A percentile compares a stretch with the other conserved stretches of the same genome.
Evolutionary conservation across 2,113 vertebrate genomes (phyloP).

Genomic region (Etheostoma cragini): DNA sequence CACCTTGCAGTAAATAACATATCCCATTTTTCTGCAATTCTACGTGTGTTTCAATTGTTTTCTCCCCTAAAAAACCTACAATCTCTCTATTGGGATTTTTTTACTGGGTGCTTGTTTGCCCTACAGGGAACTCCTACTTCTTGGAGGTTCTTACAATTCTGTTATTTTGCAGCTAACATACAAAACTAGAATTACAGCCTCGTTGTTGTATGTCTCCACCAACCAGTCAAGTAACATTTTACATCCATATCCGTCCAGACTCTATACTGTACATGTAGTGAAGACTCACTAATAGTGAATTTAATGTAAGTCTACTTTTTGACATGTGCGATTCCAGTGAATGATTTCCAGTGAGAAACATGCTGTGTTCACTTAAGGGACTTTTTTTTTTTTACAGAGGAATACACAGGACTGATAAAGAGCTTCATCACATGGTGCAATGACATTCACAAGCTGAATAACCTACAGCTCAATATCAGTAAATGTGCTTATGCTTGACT

Average conservation of each 20-base stretch:
- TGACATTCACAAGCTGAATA: neutral
- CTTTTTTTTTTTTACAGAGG: neutral
- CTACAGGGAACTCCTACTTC: constrained; percentile 23
- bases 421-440: neutral
- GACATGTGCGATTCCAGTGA: neutral
- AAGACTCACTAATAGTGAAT: no score
- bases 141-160: constrained; percentile 6
- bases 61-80: neutral
- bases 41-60: neutral
- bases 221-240: no score
- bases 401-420: neutral
- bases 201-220: no score
- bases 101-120: constrained; percentile 28
- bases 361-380: neutral
- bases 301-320: no score
- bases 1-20: constrained; percentile 23
- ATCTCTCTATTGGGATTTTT: constrained; percentile 28
- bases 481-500: neutral
- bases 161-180: neutral
- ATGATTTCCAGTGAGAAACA: neutral
- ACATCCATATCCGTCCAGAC: no score
- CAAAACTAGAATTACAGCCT: no score
- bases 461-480: neutral
- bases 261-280: no score
- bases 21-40: neutral